Evolutionary conservation across 2,113 vertebrate genomes (phyloP).

Genomic region (Suncus etruscus): DNA sequence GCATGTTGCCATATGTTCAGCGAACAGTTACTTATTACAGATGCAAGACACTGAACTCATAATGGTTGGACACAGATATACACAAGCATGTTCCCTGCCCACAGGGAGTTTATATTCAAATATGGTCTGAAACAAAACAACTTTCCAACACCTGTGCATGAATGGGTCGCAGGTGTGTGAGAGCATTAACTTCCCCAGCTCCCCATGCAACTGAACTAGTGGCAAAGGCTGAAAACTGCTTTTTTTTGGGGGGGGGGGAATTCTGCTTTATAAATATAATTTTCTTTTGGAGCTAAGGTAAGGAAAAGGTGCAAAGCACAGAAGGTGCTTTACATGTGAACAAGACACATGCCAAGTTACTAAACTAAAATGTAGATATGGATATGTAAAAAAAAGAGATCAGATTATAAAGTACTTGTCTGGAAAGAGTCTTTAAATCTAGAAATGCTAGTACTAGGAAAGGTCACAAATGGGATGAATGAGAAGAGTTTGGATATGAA

Average conservation of each 20-base stretch:
- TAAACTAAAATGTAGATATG: constrained; percentile 24
- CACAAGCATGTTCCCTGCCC: not conserved
- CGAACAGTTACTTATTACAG: not conserved
- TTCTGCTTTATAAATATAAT: constrained; percentile 33
- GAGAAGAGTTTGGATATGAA: not conserved
- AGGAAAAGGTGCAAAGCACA: constrained; percentile 26
- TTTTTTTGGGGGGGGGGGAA: not conserved
- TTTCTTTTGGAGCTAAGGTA: constrained; percentile 22
- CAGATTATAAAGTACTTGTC: not conserved
- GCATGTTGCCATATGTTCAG: not conserved
- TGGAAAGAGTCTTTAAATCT: not conserved
- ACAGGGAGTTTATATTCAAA: not conserved
- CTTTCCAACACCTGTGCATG: not conserved
- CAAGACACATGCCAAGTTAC: not conserved
- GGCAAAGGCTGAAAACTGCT: not conserved
- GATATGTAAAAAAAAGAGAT: not conserved
- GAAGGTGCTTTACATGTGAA: not conserved
- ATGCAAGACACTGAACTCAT: not conserved
- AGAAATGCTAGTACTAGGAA: constrained; percentile 36
- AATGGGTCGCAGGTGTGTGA: not conserved
- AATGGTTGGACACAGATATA: not conserved
- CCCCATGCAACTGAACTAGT: not conserved
- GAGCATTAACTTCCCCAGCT: not conserved
- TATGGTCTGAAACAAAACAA: not conserved
- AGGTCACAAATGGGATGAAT: not conserved